A percentile compares a stretch with the other conserved stretches of the same genome.
These are phyloP conservation scores for Pheucticus melanocephalus DNA, from an alignment of 2,113 vertebrate species.

Conservation along the genomic window DNA sequence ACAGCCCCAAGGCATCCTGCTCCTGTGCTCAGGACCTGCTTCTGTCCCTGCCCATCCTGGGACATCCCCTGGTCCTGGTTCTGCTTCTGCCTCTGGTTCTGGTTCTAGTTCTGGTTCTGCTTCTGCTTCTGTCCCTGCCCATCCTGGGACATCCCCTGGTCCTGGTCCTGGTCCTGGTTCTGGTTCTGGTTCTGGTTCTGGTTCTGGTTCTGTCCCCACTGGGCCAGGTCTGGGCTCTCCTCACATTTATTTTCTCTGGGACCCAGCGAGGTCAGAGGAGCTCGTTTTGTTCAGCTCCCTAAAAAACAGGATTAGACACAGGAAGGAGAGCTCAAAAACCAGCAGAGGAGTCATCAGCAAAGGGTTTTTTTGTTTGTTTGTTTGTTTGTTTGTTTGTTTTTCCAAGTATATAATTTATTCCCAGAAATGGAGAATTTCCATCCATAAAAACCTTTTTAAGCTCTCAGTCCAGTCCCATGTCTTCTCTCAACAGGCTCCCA, in stretches of 20 bases:
- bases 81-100: too few relatives aligned
- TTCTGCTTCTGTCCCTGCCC: neutral
- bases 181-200: neutral
- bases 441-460: neutral
- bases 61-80: neutral
- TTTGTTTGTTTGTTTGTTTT: neutral
- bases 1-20: neutral
- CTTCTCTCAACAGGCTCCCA: neutral
- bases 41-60: neutral
- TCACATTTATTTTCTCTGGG: neutral
- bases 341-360: neutral
- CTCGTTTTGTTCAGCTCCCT: neutral
- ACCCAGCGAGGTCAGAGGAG: neutral
- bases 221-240: neutral
- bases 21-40: neutral
- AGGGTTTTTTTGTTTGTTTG: neutral
- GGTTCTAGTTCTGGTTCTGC: too few relatives aligned
- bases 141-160: too few relatives aligned
- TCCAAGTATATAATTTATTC: neutral
- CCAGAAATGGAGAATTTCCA: neutral
- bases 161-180: neutral
- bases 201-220: neutral
- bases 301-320: fast-evolving
- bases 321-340: neutral
- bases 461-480: neutral